A percentile compares a stretch with the other conserved stretches of the same genome.
Evolutionary conservation across 2,797 vertebrate species (phyloP).

Genomic region (Lepilemur septentrionalis): DNA sequence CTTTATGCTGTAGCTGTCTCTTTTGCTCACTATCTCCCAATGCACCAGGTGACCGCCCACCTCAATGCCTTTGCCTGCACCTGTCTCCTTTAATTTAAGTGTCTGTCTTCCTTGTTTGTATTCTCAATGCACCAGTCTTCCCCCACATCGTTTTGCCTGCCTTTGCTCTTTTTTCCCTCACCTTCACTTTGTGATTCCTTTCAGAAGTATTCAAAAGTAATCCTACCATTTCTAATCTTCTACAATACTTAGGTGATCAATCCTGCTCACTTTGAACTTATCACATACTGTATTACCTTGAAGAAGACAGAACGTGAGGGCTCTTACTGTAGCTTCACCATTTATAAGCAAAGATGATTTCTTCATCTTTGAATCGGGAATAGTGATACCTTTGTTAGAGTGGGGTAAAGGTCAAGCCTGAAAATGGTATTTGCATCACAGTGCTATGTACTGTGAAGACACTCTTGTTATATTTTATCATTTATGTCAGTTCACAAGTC

Average conservation of each 20-base stretch:
- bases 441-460: not conserved
- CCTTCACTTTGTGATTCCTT: not conserved
- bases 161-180: not conserved
- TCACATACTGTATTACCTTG: not conserved
- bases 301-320: not conserved
- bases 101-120: not conserved
- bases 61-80: too few relatives aligned
- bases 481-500: not conserved
- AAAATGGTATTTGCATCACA: not conserved
- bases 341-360: not conserved
- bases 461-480: not conserved
- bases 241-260: not conserved
- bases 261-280: not conserved
- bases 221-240: not conserved
- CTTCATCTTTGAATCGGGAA: not conserved
- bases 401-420: not conserved
- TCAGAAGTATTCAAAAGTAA: not conserved
- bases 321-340: not conserved
- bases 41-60: not conserved
- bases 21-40: rapidly evolving
- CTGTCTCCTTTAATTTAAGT: not conserved
- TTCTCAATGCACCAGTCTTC: not conserved
- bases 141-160: not conserved
- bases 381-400: not conserved
- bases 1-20: not conserved